A percentile compares a stretch with the other conserved stretches of the same genome.
Evolutionary conservation across 1,140 invertebrate genomes (phyloP).

Genomic region (Drosophila grimshawi): DNA sequence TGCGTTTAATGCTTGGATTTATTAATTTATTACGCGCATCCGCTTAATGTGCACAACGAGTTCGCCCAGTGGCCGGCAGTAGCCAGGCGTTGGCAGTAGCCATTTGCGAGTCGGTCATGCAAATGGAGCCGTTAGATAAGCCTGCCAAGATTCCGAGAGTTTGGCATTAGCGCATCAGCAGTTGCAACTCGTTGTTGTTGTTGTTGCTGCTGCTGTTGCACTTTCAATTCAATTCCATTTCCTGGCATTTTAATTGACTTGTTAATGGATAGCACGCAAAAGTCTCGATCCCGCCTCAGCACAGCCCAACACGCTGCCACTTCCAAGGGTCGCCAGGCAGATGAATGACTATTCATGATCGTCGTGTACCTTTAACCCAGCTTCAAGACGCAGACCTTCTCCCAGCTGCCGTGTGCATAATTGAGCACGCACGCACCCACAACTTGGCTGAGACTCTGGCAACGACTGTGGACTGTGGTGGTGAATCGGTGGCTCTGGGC

Average conservation of each 20-base stretch:
- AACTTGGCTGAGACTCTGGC: conserved; percentile 1
- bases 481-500: conserved; percentile 12
- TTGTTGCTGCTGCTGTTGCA: conserved; percentile 10
- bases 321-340: conserved; percentile 26
- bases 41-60: conserved; percentile 58
- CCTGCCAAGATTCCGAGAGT: conserved; percentile 29
- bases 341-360: conserved; percentile 38
- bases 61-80: not conserved
- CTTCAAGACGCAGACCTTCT: not conserved
- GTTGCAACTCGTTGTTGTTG: conserved; percentile 34
- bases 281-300: not conserved
- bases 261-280: conserved; percentile 62
- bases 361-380: conserved; percentile 42
- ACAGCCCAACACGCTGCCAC: not conserved
- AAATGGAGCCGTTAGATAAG: conserved; percentile 80
- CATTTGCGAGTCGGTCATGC: conserved; percentile 27
- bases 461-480: conserved; percentile 7
- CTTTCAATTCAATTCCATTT: conserved; percentile 47
- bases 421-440: conserved; percentile 76
- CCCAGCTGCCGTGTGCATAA: conserved; percentile 53
- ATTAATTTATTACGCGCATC: conserved; percentile 84
- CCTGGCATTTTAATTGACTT: conserved; percentile 79
- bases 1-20: conserved; percentile 77
- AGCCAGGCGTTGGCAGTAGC: too few species aligned
- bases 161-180: conserved; percentile 22